These are phyloP conservation scores for Trichopoda pennipes DNA, from an alignment of 2,888 invertebrate species.

Conservation along the genomic window DNA sequence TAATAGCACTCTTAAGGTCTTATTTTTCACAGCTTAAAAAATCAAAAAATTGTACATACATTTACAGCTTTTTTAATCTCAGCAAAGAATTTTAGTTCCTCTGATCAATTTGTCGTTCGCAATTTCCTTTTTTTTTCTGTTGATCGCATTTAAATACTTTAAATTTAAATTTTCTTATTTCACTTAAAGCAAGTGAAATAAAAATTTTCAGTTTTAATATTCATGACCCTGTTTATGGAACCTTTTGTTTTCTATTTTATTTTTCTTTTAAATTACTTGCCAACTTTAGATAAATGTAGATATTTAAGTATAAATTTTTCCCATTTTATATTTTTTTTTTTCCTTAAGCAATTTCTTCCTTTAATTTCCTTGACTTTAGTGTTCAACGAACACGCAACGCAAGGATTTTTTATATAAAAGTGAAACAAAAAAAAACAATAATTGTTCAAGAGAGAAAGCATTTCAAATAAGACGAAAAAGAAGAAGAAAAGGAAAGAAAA, in stretches of 20 bases:
- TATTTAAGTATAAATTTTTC: constrained; percentile 57
- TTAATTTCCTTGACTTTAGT: constrained; percentile 61
- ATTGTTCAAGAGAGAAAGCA: not conserved
- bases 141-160: too few species aligned
- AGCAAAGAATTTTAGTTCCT: too few species aligned
- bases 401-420: not conserved
- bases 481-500: constrained; percentile 5
- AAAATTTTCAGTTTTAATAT: too few species aligned
- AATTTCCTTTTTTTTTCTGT: too few species aligned
- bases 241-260: constrained; percentile 1
- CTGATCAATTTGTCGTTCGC: too few species aligned
- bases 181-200: too few species aligned
- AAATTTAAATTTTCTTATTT: too few species aligned
- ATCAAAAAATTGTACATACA: too few species aligned
- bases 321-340: constrained; percentile 6
- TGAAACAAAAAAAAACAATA: not conserved
- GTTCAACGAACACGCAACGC: constrained; percentile 61
- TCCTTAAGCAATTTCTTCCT: constrained; percentile 13
- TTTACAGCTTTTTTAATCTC: too few species aligned
- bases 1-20: too few species aligned
- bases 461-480: not conserved
- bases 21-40: too few species aligned
- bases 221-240: not conserved
- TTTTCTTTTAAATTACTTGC: constrained; percentile 35
- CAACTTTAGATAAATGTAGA: constrained; percentile 39